A percentile compares a stretch with the other conserved stretches of the same genome.
phyloP scores from a whole-genome alignment of 2,113 vertebrate genomes.

The Plestiodon gilberti region DNA sequence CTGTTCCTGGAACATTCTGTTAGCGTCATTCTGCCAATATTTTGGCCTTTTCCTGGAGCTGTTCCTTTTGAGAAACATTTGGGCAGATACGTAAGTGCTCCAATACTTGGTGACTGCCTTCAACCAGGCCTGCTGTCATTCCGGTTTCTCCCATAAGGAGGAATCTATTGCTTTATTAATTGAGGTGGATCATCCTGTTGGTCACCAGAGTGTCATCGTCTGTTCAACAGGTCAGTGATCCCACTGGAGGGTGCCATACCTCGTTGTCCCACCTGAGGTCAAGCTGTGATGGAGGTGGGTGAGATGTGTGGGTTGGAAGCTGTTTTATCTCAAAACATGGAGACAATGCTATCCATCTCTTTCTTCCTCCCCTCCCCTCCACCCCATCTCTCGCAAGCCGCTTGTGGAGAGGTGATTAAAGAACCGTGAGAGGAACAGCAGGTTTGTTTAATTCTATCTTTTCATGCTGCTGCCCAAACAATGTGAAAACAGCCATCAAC shows the following conservation, averaged over 20 bases:
- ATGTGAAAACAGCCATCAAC: slow-evolving; percentile 25
- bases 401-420: slow-evolving; percentile 8
- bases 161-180: background rate
- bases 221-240: background rate
- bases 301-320: background rate
- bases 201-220: background rate
- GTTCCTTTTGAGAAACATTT: no score
- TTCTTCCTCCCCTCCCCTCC: background rate
- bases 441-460: background rate
- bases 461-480: slow-evolving; percentile 28
- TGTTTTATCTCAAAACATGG: background rate
- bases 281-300: background rate
- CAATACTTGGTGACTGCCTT: no score
- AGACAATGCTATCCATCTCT: background rate
- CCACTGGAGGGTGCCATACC: background rate
- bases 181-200: background rate
- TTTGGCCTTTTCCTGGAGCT: no score
- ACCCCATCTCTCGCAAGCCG: background rate
- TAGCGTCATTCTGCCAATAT: no score
- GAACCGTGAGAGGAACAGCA: background rate
- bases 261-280: background rate
- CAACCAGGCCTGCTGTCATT: no score
- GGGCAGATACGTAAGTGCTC: no score
- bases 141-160: no score
- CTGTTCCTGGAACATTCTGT: no score